phyloP scores from a whole-genome alignment of 1,140 invertebrate species.

The Bombus cullumanus region DNA sequence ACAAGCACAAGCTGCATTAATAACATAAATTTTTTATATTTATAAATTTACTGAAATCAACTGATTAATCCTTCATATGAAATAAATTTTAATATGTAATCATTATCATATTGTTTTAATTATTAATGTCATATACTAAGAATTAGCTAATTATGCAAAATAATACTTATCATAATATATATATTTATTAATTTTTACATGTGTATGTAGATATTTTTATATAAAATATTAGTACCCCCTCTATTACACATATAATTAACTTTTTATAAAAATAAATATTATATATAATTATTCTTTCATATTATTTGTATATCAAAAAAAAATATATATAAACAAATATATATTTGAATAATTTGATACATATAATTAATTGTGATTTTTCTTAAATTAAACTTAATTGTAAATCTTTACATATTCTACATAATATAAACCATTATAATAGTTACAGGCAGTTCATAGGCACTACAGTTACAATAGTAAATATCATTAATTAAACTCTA shows the following conservation, averaged over 20 bases:
- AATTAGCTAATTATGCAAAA: conserved; percentile 20
- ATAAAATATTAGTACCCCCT: not conserved
- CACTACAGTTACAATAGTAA: conserved; percentile 11
- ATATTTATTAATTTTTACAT: not conserved
- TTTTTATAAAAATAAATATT: conserved; percentile 54
- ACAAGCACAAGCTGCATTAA: conserved; percentile 76
- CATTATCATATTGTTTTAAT: not conserved
- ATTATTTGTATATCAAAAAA: conserved; percentile 11
- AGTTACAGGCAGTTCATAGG: conserved; percentile 6
- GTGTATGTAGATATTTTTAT: not conserved
- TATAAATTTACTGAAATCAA: conserved; percentile 19
- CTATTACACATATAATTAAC: not conserved
- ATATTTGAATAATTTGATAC: not conserved
- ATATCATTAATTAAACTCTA: not conserved
- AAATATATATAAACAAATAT: not conserved
- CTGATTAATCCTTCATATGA: not conserved
- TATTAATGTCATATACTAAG: not conserved
- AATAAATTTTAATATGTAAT: not conserved
- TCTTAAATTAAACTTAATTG: conserved; percentile 9
- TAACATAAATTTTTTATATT: conserved; percentile 44
- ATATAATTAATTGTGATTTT: conserved; percentile 4
- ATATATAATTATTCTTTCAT: conserved; percentile 9
- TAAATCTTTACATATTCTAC: not conserved
- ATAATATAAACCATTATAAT: not conserved
- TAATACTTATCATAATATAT: not conserved